Evolutionary conservation across 2,888 invertebrate genomes (phyloP).

Genomic region (Scaptomyza reducta): DNA sequence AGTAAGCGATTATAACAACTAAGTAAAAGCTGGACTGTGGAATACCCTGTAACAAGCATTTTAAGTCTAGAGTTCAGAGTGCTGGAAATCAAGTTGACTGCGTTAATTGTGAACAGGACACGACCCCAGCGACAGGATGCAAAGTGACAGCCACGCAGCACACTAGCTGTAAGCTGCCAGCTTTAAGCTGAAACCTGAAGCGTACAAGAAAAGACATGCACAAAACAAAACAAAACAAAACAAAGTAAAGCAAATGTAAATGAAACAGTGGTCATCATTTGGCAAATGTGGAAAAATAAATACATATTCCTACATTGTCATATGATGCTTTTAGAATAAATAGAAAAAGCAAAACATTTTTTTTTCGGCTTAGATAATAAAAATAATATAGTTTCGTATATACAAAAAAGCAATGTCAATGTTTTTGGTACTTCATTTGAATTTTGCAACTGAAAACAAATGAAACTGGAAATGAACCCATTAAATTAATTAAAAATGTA

Average conservation of each 20-base stretch:
- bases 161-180: not conserved
- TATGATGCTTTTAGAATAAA: too few species aligned
- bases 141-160: not conserved
- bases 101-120: not conserved
- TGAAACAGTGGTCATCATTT: not conserved
- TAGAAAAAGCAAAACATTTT: too few species aligned
- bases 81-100: not conserved
- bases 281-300: not conserved
- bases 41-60: not conserved
- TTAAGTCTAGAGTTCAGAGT: not conserved
- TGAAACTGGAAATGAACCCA: too few species aligned
- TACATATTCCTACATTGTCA: too few species aligned
- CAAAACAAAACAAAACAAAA: not conserved
- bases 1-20: conserved; percentile 8
- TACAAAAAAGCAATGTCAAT: too few species aligned
- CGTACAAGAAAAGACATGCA: not conserved
- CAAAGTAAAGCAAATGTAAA: not conserved
- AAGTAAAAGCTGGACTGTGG: too few species aligned
- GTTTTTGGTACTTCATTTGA: too few species aligned
- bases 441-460: too few species aligned
- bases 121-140: not conserved
- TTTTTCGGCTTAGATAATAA: too few species aligned
- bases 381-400: too few species aligned
- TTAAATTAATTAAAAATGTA: too few species aligned
- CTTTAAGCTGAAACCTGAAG: not conserved